phyloP scores from a whole-genome alignment of 2,797 vertebrate genomes.

The Leptatherina wallacei region DNA sequence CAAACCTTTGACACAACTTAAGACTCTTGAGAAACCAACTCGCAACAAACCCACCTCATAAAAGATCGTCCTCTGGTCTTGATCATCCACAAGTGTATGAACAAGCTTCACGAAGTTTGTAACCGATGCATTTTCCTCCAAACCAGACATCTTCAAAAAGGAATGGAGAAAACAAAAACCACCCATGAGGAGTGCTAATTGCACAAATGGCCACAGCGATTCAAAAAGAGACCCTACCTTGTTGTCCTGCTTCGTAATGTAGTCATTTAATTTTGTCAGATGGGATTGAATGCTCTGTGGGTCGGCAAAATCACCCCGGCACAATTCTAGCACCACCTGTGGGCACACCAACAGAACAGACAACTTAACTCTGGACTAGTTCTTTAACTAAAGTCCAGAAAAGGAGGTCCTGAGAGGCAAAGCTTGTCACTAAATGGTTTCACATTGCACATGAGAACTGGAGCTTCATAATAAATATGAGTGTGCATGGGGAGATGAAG shows the following conservation, averaged over 20 bases:
- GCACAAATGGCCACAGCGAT: not conserved
- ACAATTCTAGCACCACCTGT: conserved; percentile 60
- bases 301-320: conserved; percentile 28
- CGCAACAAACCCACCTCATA: conserved; percentile 32
- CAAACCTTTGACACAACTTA: not conserved
- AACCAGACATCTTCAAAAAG: conserved; percentile 14
- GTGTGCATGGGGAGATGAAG: not conserved
- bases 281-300: conserved; percentile 40
- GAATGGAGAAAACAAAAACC: not conserved
- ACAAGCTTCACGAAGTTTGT: conserved; percentile 43
- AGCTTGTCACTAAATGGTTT: not conserved
- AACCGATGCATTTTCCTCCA: conserved; percentile 26
- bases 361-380: not conserved
- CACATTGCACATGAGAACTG: not conserved
- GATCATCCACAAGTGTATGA: conserved; percentile 31
- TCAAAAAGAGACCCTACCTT: conserved; percentile 23
- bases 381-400: not conserved
- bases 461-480: not conserved
- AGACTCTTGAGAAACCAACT: not conserved
- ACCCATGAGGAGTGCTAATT: not conserved
- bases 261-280: conserved; percentile 41
- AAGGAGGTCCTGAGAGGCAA: not conserved
- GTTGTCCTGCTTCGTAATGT: conserved; percentile 26
- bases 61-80: conserved; percentile 28
- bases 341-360: not conserved